phyloP scores from a whole-genome alignment of 2,797 vertebrate species.

The Calcarius lapponicus region DNA sequence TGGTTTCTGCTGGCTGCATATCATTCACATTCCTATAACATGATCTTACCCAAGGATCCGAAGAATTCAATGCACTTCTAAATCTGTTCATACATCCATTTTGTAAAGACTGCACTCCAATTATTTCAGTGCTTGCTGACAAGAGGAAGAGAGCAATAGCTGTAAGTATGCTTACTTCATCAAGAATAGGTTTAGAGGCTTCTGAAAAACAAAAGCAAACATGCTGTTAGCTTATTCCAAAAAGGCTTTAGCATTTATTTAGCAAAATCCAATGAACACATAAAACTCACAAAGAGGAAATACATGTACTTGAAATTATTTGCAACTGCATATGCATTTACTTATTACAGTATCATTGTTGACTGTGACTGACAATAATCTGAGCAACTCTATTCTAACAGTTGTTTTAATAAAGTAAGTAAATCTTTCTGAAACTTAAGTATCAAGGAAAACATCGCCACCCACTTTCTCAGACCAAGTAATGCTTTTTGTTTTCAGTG shows the following conservation, averaged over 20 bases:
- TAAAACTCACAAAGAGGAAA: background rate
- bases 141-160: conserved; percentile 93
- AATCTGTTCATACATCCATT: conserved; percentile 93
- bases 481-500: background rate
- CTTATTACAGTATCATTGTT: background rate
- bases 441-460: background rate
- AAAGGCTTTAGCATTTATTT: conserved; percentile 18
- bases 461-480: background rate
- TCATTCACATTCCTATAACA: background rate
- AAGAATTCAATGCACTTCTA: conserved; percentile 89
- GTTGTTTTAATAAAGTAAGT: background rate
- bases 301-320: background rate
- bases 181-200: conserved; percentile 82
- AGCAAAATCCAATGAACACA: background rate
- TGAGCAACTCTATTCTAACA: background rate
- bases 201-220: conserved; percentile 76
- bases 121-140: conserved; percentile 89
- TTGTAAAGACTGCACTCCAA: conserved; percentile 91
- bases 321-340: background rate
- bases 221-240: background rate
- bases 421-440: background rate
- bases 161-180: conserved; percentile 94
- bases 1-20: background rate
- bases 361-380: background rate
- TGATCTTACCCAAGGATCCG: conserved; percentile 88